A percentile compares a stretch with the other conserved stretches of the same genome.
phyloP scores from a whole-genome alignment of 1,140 invertebrate species.

The Caenorhabditis latens region DNA sequence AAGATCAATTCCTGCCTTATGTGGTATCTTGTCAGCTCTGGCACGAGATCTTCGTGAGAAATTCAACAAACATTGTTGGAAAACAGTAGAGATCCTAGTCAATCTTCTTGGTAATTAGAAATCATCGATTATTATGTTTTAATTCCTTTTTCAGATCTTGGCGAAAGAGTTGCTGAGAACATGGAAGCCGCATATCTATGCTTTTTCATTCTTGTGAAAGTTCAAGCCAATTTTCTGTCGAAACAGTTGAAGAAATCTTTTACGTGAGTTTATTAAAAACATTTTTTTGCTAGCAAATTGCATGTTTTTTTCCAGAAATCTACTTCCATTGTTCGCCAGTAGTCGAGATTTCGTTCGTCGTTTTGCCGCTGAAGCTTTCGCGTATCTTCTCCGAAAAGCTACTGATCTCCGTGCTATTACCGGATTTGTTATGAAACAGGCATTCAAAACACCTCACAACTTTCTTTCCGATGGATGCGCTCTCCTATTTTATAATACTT shows the following conservation, averaged over 20 bases:
- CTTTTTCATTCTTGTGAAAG: slow-evolving; percentile 58
- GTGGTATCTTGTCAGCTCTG: slow-evolving; percentile 63
- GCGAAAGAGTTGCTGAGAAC: slow-evolving; percentile 34
- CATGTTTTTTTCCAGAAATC: slow-evolving; percentile 41
- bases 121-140: background rate
- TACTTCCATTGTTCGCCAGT: slow-evolving; percentile 60
- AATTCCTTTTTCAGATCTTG: slow-evolving; percentile 46
- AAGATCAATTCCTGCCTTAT: slow-evolving; percentile 47
- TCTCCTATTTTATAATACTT: slow-evolving; percentile 58
- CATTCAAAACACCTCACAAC: slow-evolving; percentile 51
- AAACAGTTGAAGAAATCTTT: slow-evolving; percentile 58
- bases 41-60: slow-evolving; percentile 69
- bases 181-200: slow-evolving; percentile 60
- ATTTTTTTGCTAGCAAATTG: background rate
- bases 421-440: slow-evolving; percentile 35
- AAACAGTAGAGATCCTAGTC: slow-evolving; percentile 67
- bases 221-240: slow-evolving; percentile 53
- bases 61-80: slow-evolving; percentile 67
- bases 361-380: slow-evolving; percentile 60
- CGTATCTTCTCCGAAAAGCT: slow-evolving; percentile 57
- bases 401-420: slow-evolving; percentile 19
- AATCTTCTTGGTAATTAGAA: slow-evolving; percentile 62
- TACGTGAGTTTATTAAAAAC: slow-evolving; percentile 23
- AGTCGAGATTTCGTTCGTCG: slow-evolving; percentile 50
- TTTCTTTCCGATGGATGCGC: slow-evolving; percentile 55